A percentile compares a stretch with the other conserved stretches of the same genome.
These are phyloP conservation scores for Bedellia somnulentella DNA, from an alignment of 2,888 invertebrate species.

Conservation along the genomic window DNA sequence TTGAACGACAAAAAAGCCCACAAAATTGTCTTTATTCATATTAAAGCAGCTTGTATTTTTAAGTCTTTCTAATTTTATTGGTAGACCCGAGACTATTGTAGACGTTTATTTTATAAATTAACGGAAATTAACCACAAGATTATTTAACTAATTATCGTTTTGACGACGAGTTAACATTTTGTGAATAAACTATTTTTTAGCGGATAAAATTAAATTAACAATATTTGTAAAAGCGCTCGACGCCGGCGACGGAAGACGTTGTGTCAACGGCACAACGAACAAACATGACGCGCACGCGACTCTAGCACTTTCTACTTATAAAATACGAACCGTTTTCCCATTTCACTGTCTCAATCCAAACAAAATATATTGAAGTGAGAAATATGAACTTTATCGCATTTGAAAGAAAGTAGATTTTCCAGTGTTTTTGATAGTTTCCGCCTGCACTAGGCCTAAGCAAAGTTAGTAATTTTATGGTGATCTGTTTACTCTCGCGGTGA, in stretches of 20 bases:
- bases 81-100: too few species aligned
- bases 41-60: too few species aligned
- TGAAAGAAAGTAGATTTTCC: too few species aligned
- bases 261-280: conserved; percentile 2
- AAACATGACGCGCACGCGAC: background rate
- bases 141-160: background rate
- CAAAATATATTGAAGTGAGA: too few species aligned
- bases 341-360: too few species aligned
- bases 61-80: too few species aligned
- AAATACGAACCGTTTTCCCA: background rate
- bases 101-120: too few species aligned
- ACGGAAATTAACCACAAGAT: too few species aligned
- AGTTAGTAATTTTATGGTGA: conserved; percentile 8
- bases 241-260: conserved; percentile 2
- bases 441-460: conserved; percentile 3
- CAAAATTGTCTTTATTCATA: too few species aligned
- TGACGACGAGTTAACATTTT: background rate
- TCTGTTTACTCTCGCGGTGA: conserved; percentile 12
- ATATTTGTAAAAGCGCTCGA: background rate
- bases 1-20: too few species aligned
- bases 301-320: background rate
- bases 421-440: too few species aligned
- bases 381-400: too few species aligned
- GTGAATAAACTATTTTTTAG: background rate
- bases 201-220: background rate